Conservation (phyloP, 2,113 vertebrate genomes). For the Oenanthe melanoleuca region DNA sequence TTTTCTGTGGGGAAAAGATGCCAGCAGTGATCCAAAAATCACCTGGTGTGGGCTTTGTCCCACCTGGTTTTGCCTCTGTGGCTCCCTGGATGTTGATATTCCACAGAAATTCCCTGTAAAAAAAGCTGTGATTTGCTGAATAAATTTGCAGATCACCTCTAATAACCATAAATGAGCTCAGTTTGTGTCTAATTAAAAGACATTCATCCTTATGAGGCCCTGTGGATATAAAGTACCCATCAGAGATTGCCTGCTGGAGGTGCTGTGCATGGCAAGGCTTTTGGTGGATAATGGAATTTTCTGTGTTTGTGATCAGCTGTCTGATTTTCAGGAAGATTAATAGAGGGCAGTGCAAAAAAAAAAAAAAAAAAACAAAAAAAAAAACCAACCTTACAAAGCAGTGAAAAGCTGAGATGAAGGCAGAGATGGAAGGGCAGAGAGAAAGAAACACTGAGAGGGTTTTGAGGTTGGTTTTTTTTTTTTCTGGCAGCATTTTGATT, state of each 20-base stretch:
- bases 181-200: conserved; percentile 6
- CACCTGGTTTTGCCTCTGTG: not conserved
- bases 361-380: not conserved
- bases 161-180: not conserved
- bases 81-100: not conserved
- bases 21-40: not conserved
- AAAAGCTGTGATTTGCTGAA: not conserved
- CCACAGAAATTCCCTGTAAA: not conserved
- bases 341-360: not conserved
- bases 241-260: not conserved
- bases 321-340: conserved; percentile 23
- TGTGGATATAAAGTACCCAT: not conserved
- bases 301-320: not conserved
- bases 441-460: not conserved
- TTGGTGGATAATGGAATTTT: not conserved
- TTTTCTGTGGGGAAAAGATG: not conserved
- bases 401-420: not conserved
- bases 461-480: not conserved
- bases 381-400: not conserved
- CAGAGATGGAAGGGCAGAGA: not conserved
- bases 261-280: not conserved
- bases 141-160: not conserved
- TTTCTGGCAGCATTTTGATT: not conserved
- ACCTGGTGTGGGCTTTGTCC: accelerated
- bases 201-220: not conserved